Evolutionary conservation across 1,140 invertebrate species (phyloP).

Genomic region (Popillia japonica): DNA sequence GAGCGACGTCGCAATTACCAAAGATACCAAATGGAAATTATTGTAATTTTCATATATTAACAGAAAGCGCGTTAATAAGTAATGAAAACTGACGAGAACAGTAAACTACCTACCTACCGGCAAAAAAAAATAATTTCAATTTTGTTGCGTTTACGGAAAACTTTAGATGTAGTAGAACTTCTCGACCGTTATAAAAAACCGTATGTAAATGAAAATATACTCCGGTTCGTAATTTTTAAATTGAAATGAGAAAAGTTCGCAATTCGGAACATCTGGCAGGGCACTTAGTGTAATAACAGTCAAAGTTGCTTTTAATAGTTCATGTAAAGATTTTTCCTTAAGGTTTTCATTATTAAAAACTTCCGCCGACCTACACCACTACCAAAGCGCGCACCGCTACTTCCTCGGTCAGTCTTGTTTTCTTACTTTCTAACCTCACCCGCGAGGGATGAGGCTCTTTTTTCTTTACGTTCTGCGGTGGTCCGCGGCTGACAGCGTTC

Average conservation of each 20-base stretch:
- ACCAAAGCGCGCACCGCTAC: too few relatives aligned
- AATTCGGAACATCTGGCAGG: constrained; percentile 27
- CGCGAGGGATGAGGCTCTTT: neutral
- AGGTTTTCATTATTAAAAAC: constrained; percentile 35
- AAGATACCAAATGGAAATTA: too few relatives aligned
- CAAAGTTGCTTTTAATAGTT: constrained; percentile 34
- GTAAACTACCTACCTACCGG: too few relatives aligned
- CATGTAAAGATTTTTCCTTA: constrained; percentile 27
- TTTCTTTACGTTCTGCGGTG: neutral
- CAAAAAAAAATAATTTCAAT: too few relatives aligned
- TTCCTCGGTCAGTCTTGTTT: neutral
- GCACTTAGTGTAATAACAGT: constrained; percentile 33
- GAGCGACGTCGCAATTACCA: too few relatives aligned
- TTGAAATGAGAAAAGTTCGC: constrained; percentile 31
- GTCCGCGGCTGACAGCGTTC: neutral
- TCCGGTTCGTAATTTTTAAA: neutral
- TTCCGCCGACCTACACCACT: neutral
- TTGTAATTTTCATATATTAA: too few relatives aligned
- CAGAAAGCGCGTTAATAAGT: too few relatives aligned
- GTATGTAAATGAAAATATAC: constrained; percentile 28
- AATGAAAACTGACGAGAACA: too few relatives aligned
- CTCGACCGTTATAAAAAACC: neutral
- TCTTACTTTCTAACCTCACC: neutral
- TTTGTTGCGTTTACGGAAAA: too few relatives aligned
- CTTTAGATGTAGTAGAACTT: too few relatives aligned